Percentiles rank a stretch among this genome's conserved stretches.
Conservation (phyloP, 2,797 vertebrate species). For the Gobio occitaniae region DNA sequence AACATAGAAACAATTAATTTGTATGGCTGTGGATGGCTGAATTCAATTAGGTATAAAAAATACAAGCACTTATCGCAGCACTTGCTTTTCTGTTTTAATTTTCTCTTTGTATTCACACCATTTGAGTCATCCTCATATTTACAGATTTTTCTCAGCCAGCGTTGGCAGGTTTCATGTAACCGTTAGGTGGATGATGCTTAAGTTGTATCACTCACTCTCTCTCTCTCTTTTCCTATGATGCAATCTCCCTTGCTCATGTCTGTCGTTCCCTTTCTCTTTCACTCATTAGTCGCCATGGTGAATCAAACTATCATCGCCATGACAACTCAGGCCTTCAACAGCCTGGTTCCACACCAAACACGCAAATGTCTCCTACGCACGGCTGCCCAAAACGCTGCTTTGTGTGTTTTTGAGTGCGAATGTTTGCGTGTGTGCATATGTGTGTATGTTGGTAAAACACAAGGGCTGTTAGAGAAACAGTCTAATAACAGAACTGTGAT, state of each 20-base stretch:
- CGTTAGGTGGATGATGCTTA: conserved; percentile 34
- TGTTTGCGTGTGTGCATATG: conserved; percentile 45
- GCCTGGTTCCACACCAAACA: conserved; percentile 80
- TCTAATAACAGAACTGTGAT: conserved; percentile 65
- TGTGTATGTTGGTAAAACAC: conserved; percentile 56
- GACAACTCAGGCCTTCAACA: conserved; percentile 81
- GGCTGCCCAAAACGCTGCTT: conserved; percentile 59
- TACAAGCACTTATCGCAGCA: conserved; percentile 4
- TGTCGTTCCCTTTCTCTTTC: conserved; percentile 51
- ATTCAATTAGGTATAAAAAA: conserved; percentile 23
- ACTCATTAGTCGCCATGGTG: conserved; percentile 80
- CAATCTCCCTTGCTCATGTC: conserved; percentile 46
- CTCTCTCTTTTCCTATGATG: conserved; percentile 52
- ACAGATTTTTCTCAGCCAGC: conserved; percentile 13
- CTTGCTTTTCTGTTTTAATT: conserved; percentile 28
- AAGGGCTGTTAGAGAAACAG: conserved; percentile 63
- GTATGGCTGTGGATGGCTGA: background rate
- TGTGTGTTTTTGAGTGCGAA: conserved; percentile 54
- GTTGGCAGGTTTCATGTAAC: conserved; percentile 42
- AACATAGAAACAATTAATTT: background rate
- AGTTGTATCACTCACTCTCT: conserved; percentile 54
- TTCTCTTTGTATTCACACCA: conserved; percentile 33
- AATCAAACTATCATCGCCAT: conserved; percentile 82
- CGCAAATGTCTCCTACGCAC: conserved; percentile 81
- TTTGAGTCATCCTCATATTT: conserved; percentile 38